Conservation (phyloP, 2,888 invertebrate species). For the Endotricha flammealis region DNA sequence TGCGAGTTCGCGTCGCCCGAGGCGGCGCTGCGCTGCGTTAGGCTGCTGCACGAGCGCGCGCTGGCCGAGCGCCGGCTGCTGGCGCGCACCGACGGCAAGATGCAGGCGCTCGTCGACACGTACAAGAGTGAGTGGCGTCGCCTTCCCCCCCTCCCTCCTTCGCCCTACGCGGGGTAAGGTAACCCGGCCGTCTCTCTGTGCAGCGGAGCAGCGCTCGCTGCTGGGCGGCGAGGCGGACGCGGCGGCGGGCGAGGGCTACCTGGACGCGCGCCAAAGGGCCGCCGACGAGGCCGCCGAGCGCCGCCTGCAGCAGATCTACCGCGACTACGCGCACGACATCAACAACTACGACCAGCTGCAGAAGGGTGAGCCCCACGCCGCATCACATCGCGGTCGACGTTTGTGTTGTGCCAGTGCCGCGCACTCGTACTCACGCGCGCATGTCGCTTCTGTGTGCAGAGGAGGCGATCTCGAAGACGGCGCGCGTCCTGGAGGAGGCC, state of each 20-base stretch:
- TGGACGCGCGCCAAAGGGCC: conserved; percentile 86
- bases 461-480: conserved; percentile 81
- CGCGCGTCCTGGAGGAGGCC: conserved; percentile 86
- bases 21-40: conserved; percentile 95
- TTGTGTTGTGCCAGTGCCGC: no score
- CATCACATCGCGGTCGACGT: neutral
- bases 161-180: neutral
- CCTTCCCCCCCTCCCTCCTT: no score
- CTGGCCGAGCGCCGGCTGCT: conserved; percentile 96
- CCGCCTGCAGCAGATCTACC: conserved; percentile 87
- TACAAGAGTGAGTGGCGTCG: conserved; percentile 90
- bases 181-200: neutral
- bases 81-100: conserved; percentile 98
- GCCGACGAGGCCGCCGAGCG: conserved; percentile 86
- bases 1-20: conserved; percentile 97
- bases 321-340: conserved; percentile 89
- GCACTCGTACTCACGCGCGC: neutral
- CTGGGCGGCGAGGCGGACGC: conserved; percentile 74
- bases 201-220: conserved; percentile 42
- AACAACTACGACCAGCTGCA: conserved; percentile 82
- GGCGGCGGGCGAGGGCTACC: conserved; percentile 53
- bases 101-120: conserved; percentile 94
- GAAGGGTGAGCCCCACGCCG: conserved; percentile 67
- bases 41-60: conserved; percentile 93
- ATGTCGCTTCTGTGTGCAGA: conserved; percentile 56